Percentiles rank a stretch among this genome's conserved stretches.
Conservation (phyloP, 2,797 vertebrate genomes). For the Lepus oiostolus region DNA sequence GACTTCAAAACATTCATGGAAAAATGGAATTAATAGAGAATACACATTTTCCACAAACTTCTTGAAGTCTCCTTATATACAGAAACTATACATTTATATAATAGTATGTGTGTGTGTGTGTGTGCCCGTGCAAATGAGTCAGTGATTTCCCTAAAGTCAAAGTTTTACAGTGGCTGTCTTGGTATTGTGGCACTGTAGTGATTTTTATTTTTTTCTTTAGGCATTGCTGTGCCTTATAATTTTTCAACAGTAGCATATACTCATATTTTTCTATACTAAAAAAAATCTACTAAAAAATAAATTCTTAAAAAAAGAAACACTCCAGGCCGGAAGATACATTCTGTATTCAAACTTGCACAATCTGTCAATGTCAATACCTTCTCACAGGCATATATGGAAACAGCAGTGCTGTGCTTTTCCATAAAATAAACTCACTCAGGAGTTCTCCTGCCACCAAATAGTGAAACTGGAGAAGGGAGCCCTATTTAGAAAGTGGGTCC, state of each 20-base stretch:
- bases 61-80: no score
- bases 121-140: not conserved
- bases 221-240: not conserved
- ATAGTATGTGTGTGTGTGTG: no score
- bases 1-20: no score
- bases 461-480: not conserved
- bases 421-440: not conserved
- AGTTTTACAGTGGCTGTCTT: not conserved
- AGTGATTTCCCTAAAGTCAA: not conserved
- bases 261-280: slow-evolving; percentile 39
- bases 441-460: not conserved
- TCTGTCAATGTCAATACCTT: not conserved
- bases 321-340: not conserved
- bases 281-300: not conserved
- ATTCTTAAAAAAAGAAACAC: not conserved
- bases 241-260: not conserved
- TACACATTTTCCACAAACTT: no score
- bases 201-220: slow-evolving; percentile 21
- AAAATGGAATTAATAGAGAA: no score
- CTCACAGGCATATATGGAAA: not conserved
- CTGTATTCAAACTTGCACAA: not conserved
- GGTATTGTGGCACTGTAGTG: not conserved
- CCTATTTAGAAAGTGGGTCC: slow-evolving; percentile 8
- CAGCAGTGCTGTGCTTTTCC: not conserved
- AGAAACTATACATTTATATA: no score